Evolutionary conservation across 2,113 vertebrate species (phyloP).

Genomic region (Procavia capensis): DNA sequence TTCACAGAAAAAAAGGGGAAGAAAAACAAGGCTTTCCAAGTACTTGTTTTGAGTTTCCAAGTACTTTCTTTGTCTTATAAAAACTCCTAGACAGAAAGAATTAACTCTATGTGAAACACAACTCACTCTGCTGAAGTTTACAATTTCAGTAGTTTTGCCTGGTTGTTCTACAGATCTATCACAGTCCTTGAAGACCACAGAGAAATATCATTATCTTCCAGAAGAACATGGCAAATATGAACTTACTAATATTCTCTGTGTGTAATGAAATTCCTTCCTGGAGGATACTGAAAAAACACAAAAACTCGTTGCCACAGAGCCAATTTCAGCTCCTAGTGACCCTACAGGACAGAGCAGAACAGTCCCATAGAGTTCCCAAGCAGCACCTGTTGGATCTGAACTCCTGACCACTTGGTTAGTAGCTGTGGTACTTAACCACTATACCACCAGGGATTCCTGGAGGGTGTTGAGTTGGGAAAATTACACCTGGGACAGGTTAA

Average conservation of each 20-base stretch:
- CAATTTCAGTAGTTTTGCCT: background rate
- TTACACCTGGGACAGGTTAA: constrained; percentile 27
- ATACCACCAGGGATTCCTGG: no score
- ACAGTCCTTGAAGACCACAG: constrained; percentile 34
- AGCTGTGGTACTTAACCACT: no score
- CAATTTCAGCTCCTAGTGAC: no score
- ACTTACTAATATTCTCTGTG: constrained; percentile 15
- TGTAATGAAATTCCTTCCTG: constrained; percentile 28
- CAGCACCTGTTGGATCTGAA: no score
- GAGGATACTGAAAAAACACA: no score
- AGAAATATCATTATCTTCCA: constrained; percentile 1
- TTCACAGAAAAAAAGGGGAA: background rate
- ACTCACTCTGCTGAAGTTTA: background rate
- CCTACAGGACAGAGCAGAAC: no score
- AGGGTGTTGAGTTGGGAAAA: background rate
- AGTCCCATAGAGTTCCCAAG: no score
- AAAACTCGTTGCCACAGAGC: no score
- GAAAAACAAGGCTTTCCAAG: background rate
- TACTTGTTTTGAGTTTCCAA: no score
- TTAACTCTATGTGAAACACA: constrained; percentile 44
- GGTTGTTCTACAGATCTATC: constrained; percentile 24
- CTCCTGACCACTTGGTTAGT: no score
- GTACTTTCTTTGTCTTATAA: constrained; percentile 54
- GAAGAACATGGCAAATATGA: background rate
- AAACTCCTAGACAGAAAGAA: constrained; percentile 24